Evolutionary conservation across 2,113 vertebrate genomes (phyloP).

Genomic region (Rousettus leschenaultii): DNA sequence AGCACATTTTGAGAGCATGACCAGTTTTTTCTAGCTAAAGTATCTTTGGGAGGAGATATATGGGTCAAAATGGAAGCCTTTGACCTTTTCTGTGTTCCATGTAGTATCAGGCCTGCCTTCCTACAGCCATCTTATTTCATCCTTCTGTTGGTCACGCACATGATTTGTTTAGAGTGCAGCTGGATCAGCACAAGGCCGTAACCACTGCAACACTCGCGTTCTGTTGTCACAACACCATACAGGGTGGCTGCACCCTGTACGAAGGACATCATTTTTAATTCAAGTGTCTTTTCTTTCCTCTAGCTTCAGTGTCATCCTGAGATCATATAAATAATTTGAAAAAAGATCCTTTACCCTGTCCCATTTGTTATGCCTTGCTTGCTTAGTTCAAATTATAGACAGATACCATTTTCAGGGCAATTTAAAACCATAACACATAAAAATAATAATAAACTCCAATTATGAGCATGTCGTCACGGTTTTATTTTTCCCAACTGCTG

Average conservation of each 20-base stretch:
- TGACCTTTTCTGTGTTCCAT: not conserved
- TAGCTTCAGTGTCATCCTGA: not conserved
- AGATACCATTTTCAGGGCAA: not conserved
- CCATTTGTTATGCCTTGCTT: slow-evolving; percentile 23
- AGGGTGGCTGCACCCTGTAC: not conserved
- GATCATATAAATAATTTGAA: not conserved
- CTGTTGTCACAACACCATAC: not conserved
- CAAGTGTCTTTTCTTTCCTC: not conserved
- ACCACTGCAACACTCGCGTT: not conserved
- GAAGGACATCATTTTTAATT: not conserved
- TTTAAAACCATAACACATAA: not conserved
- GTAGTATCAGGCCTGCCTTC: not conserved
- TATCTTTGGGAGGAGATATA: not conserved
- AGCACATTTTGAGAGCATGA: not conserved
- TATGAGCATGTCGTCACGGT: not conserved
- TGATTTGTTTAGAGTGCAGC: not conserved
- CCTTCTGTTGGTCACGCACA: not conserved
- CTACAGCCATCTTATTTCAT: not conserved
- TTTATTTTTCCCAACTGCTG: slow-evolving; percentile 22
- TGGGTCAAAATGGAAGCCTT: not conserved
- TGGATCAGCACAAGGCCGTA: not conserved
- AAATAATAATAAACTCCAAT: not conserved
- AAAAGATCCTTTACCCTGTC: not conserved
- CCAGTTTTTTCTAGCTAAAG: not conserved
- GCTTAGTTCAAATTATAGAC: not conserved